Evolutionary conservation across 2,113 vertebrate genomes (phyloP).

Genomic region (Larimichthys crocea): DNA sequence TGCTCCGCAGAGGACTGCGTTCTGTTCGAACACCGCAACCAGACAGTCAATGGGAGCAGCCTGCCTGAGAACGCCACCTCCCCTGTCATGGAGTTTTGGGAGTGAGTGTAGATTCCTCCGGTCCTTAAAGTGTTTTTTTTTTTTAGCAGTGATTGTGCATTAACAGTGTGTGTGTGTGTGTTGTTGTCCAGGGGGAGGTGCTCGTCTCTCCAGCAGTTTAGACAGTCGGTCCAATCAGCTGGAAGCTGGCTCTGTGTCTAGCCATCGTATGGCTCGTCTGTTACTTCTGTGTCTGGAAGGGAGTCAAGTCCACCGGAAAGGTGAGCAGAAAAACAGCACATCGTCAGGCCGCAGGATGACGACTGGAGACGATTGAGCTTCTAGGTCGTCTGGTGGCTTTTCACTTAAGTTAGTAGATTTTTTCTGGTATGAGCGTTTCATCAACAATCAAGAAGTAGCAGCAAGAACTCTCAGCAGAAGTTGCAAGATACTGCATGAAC

Average conservation of each 20-base stretch:
- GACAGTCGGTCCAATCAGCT: slow-evolving; percentile 86
- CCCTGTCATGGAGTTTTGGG: slow-evolving; percentile 93
- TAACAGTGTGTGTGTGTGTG: slow-evolving; percentile 38
- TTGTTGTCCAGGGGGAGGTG: slow-evolving; percentile 78
- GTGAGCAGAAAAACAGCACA: slow-evolving; percentile 46
- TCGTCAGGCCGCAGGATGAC: background rate
- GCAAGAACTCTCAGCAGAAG: too few relatives aligned
- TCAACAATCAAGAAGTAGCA: background rate
- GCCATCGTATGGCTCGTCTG: slow-evolving; percentile 84
- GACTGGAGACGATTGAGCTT: background rate
- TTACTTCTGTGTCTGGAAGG: slow-evolving; percentile 89
- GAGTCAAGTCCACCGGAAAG: slow-evolving; percentile 88
- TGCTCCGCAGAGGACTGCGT: slow-evolving; percentile 84
- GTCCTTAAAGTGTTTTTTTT: background rate
- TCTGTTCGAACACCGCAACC: slow-evolving; percentile 79
- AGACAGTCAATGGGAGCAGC: slow-evolving; percentile 52
- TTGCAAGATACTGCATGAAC: background rate
- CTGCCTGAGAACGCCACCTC: slow-evolving; percentile 85
- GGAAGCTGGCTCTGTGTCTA: slow-evolving; percentile 85
- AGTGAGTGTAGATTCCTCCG: slow-evolving; percentile 85
- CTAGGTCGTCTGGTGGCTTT: background rate
- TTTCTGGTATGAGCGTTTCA: background rate
- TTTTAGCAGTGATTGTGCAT: background rate
- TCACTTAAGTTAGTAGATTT: background rate
- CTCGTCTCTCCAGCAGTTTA: slow-evolving; percentile 87